A percentile compares a stretch with the other conserved stretches of the same genome.
Conservation (phyloP, 2,797 vertebrate genomes). For the Chloroceryle amazona region DNA sequence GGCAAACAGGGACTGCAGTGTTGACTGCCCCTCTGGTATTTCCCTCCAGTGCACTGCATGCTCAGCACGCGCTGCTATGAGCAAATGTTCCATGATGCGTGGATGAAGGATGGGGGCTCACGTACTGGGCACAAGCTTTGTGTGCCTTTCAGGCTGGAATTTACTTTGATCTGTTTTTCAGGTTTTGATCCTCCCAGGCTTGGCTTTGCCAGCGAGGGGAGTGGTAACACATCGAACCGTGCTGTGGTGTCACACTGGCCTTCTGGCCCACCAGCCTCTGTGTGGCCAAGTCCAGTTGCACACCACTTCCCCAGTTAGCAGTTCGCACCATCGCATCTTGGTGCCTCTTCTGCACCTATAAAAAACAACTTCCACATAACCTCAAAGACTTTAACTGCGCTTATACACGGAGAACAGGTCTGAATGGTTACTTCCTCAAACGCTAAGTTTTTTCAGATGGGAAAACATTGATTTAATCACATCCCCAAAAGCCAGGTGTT, state of each 20-base stretch:
- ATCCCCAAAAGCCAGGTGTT: background rate
- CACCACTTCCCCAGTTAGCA: accelerated
- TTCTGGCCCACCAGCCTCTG: accelerated
- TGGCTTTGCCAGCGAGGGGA: background rate
- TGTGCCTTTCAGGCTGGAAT: background rate
- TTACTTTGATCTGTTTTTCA: background rate
- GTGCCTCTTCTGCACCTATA: background rate
- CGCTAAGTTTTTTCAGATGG: accelerated
- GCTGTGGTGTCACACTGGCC: background rate
- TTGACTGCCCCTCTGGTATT: background rate
- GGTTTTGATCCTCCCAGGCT: background rate
- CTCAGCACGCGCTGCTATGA: background rate
- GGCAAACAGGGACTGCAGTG: constrained; percentile 23
- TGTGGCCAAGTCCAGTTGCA: background rate
- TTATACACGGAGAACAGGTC: accelerated
- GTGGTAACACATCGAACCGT: background rate
- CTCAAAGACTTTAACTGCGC: background rate
- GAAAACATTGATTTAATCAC: background rate
- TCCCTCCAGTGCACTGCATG: background rate
- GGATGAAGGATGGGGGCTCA: background rate
- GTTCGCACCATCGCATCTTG: background rate
- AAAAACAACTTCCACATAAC: background rate
- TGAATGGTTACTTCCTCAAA: background rate
- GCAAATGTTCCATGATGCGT: background rate
- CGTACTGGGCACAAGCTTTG: background rate